Base-by-base conservation (phyloP, 2,888 invertebrate species). In the Lasius platythorax region DNA sequence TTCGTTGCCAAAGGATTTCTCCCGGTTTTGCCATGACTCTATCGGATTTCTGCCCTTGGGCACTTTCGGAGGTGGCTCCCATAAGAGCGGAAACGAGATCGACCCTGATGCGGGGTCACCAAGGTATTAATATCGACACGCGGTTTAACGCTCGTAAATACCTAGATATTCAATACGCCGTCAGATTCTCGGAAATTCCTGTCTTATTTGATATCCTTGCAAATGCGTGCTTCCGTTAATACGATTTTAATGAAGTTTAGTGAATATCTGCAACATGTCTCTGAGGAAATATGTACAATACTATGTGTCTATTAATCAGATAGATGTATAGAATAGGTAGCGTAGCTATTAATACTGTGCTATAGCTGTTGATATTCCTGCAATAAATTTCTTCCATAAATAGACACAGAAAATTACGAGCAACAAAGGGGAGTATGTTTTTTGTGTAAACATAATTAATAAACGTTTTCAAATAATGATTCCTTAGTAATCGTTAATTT, bases 61-160 rank as follows among this genome's bases (percentile, higher is more conserved):
- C 30, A 37, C 56, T 46, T 74, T 11, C 67, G 33, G 58, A 37
- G 40, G 50, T 58, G 63, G 50, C 78, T 84, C 73, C 66, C 50
- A 33, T 66, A 75, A 82, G 28, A 74, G 43, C 66, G 43, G 74
- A 87, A 87, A 85, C 84, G 68, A 85, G 73, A 74, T 88, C 78
- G 76, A 58, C 30, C 66, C 56, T 67, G 68, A 76, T 74, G 74
- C 66, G 61, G 11, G 50, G 72, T 78, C 70, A 84, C 28, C 73
- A 30, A 12, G 30, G 64, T 85, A 87, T 88, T 90, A 89, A 89
- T 89, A 90, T 86, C 87, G 76, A 87, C 83, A 82, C 76, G 56
- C 61, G 74, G 58, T 86, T 87, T 87, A 85, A 43, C 67, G 67
- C 68, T 40, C 63, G 28, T 81, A 58, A 86, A 78, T 66, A 76